Percentiles rank a stretch among this genome's conserved stretches.
Evolutionary conservation across 2,113 vertebrate species (phyloP).

Genomic region (Crotalus horridus): DNA sequence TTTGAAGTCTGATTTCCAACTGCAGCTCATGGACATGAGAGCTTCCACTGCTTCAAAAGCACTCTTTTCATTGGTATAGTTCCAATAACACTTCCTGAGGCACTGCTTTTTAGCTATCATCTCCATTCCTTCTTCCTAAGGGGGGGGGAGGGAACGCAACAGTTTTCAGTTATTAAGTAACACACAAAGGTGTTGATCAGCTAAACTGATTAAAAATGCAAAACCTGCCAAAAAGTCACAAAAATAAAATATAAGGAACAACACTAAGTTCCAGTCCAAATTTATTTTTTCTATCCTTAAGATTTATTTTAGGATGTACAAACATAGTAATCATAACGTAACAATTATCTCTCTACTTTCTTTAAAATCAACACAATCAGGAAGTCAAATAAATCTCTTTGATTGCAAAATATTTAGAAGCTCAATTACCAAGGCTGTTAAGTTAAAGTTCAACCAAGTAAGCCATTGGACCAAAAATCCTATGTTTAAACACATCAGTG

Average conservation of each 20-base stretch:
- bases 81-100: constrained; percentile 55
- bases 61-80: constrained; percentile 65
- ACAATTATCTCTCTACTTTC: neutral
- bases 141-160: neutral
- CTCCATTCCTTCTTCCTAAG: constrained; percentile 71
- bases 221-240: neutral
- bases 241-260: neutral
- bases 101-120: constrained; percentile 52
- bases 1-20: constrained; percentile 74
- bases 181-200: neutral
- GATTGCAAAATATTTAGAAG: neutral
- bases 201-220: neutral
- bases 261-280: neutral
- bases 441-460: neutral
- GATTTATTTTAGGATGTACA: neutral
- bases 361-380: neutral
- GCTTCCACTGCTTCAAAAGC: constrained; percentile 85
- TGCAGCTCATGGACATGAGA: constrained; percentile 85
- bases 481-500: neutral
- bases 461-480: neutral
- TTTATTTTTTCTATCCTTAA: neutral
- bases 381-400: neutral
- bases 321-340: neutral
- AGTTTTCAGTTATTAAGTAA: neutral
- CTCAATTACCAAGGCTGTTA: neutral